Percentiles rank a stretch among this genome's conserved stretches.
Evolutionary conservation across 2,888 invertebrate genomes (phyloP).

Genomic region (Trachelus stipa): DNA sequence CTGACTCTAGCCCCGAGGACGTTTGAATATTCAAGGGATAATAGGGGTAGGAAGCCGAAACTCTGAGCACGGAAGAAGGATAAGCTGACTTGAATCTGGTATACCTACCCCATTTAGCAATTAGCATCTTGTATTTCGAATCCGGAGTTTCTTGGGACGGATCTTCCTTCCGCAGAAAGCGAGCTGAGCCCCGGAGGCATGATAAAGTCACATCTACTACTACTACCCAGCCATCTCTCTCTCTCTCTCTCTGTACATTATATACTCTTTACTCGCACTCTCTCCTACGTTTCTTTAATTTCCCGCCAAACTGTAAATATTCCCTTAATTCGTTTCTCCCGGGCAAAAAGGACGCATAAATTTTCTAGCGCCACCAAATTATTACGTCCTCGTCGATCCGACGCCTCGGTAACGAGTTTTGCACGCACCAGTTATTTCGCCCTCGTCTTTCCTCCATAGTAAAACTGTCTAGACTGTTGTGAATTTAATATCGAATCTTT

Average conservation of each 20-base stretch:
- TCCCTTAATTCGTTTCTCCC: background rate
- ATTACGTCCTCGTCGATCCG: background rate
- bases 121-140: constrained; percentile 53
- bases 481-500: background rate
- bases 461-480: background rate
- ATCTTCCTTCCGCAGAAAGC: constrained; percentile 15
- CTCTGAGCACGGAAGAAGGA: constrained; percentile 29
- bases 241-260: background rate
- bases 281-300: background rate
- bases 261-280: background rate
- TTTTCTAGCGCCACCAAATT: background rate
- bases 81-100: constrained; percentile 47
- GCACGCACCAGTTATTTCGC: background rate
- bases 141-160: constrained; percentile 38
- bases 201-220: constrained; percentile 22
- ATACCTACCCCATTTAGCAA: constrained; percentile 48
- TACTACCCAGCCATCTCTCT: background rate
- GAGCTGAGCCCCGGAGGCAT: constrained; percentile 20
- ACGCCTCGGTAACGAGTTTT: background rate
- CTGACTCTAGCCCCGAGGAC: constrained; percentile 35
- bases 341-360: background rate
- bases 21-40: constrained; percentile 51
- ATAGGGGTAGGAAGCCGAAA: constrained; percentile 29
- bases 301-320: background rate
- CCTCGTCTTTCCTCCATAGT: background rate